Base-by-base conservation (phyloP, 2,888 invertebrate species). In the Papilio protenor region DNA sequence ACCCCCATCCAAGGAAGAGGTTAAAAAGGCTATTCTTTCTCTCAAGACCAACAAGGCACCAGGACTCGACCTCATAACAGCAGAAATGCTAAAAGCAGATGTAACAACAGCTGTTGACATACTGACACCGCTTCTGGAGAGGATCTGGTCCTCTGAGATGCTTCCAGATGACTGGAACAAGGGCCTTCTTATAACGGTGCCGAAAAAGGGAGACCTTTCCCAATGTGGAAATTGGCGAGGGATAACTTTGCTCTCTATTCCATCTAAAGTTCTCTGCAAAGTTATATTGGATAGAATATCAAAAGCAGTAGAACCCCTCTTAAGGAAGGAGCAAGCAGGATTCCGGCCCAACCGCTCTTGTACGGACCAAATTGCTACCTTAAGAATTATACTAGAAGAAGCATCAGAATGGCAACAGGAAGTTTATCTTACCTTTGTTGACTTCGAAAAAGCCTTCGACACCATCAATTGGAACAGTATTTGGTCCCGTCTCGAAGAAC, bases 361-460 rank as follows among this genome's bases (percentile, higher is more conserved):
- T 21, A 77, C 74, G 16, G 76, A 79, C 64, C 73, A 79, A 27
- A 73, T n/a, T n/a, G n/a, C n/a, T n/a, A n/a, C n/a, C n/a, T n/a
- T n/a, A n/a, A n/a, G n/a, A n/a, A n/a, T n/a, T 73, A 12, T 71
- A 33, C 57, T 52, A 47, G 57, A 59, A 23, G 59, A 73, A 47
- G 66, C 77, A 70, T 45, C 76, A 73, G 79, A 79, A 71, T 74
- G 59, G 69, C 77, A 78, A 72, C 70, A 75, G 21, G 78, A 78
- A 71, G 71, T 77, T 23, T 77, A 77, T 49, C 18, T 78, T 27
- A 66, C 77, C n/a, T 49, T 49, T 64, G 77, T 78, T 16, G 77
- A 79, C 49, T 75, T 77, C 45, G 75, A 77, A 79, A 79, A 75
- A 59, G 75, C 73, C 77, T 79, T 79, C 66, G 79, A 80, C 52